Percentiles rank a stretch among this genome's conserved stretches.
Conservation (phyloP, 2,888 invertebrate species). For the Heliconius sara region DNA sequence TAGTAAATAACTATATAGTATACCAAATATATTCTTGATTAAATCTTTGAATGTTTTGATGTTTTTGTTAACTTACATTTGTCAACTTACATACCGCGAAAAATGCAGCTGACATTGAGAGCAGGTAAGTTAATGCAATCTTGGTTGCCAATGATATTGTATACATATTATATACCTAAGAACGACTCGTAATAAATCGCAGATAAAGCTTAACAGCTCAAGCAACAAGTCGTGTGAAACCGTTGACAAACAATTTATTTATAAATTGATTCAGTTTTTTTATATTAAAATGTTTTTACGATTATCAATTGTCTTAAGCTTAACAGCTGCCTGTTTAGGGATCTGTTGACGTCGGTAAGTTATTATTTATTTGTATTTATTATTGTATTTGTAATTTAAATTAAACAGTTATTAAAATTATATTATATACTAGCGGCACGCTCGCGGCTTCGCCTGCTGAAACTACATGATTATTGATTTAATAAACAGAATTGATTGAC, state of each 20-base stretch:
- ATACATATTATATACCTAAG: constrained; percentile 11
- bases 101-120: constrained; percentile 66
- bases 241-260: constrained; percentile 9
- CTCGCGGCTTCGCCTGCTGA: too few relatives aligned
- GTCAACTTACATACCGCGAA: constrained; percentile 52
- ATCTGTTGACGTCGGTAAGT: constrained; percentile 69
- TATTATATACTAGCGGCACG: neutral
- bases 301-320: constrained; percentile 50
- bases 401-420: neutral
- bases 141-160: constrained; percentile 29
- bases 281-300: constrained; percentile 43
- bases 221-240: constrained; percentile 32
- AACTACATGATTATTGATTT: too few relatives aligned
- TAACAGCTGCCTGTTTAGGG: constrained; percentile 57
- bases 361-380: neutral
- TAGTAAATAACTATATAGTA: neutral
- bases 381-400: neutral
- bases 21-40: neutral
- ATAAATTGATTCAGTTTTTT: constrained; percentile 31
- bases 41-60: neutral
- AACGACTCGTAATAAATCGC: constrained; percentile 29
- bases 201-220: constrained; percentile 36
- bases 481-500: too few relatives aligned
- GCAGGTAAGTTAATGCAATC: constrained; percentile 65
- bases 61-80: neutral